Percentiles rank a stretch among this genome's conserved stretches.
Evolutionary conservation across 37 sponge, comb jelly and placozoan species (phyloP).

Genomic region (Halichondria panicea): DNA sequence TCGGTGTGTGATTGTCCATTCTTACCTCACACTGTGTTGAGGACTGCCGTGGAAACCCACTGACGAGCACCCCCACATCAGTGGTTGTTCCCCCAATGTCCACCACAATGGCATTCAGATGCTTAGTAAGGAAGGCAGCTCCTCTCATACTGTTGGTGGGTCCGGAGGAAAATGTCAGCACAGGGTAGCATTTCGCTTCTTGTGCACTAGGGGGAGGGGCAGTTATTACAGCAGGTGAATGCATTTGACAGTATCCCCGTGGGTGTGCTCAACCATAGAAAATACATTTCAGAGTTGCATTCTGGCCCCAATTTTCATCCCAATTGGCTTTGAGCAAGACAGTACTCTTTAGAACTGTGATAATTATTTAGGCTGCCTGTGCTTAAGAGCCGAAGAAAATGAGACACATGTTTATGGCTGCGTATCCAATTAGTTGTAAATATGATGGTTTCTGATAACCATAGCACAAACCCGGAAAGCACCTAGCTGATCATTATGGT

Average conservation of each 20-base stretch:
- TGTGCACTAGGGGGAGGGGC: conserved; percentile 45
- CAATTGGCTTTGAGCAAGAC: too few relatives aligned
- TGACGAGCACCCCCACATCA: conserved; percentile 69
- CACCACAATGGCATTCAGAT: conserved; percentile 72
- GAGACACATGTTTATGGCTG: too few relatives aligned
- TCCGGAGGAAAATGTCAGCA: conserved; percentile 85
- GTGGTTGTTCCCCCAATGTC: conserved; percentile 91
- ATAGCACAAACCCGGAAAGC: too few relatives aligned
- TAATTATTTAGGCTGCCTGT: too few relatives aligned
- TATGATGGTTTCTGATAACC: too few relatives aligned
- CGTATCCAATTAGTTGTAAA: too few relatives aligned
- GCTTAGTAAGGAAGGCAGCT: conserved; percentile 73
- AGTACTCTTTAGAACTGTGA: too few relatives aligned
- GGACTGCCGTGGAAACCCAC: conserved; percentile 83
- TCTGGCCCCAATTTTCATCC: too few relatives aligned
- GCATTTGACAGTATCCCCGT: too few relatives aligned
- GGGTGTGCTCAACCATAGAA: too few relatives aligned
- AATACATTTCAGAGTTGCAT: too few relatives aligned
- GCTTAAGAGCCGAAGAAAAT: too few relatives aligned
- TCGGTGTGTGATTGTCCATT: not conserved
- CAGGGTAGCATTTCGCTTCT: conserved; percentile 58
- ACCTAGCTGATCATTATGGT: not conserved
- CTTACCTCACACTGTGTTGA: conserved; percentile 69
- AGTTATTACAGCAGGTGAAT: not conserved
- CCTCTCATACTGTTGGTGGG: conserved; percentile 92